Base-by-base conservation (phyloP, 1,140 invertebrate species). In the Matsumurasca onukii region DNA sequence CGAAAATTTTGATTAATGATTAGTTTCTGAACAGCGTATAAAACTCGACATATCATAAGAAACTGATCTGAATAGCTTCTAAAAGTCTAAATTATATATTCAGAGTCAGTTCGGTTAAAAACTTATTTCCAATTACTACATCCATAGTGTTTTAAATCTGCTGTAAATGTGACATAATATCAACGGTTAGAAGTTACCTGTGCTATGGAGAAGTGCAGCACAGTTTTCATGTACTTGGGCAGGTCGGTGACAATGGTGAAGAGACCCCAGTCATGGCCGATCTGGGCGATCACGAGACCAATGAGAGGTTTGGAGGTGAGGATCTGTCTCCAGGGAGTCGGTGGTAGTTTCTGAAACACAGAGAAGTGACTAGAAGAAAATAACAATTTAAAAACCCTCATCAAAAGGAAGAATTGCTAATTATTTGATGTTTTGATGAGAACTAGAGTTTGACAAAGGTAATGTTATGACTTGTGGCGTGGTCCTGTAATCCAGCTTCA, bases 261-360 rank as follows among this genome's bases (percentile, higher is more conserved):
- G 75, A 92, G 91, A 0, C 88, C 91, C 88, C 92, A 96, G 77
- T 94, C 92, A 75, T 93, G 90, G 17, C 90, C 89, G 72, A 93
- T 80, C 76, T 87, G 81, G 17, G 94, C 89, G 63, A 84, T 83
- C 0, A 93, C 81, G 30, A 93, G 77, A 0, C 90, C 90, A 84
- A 89, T 90, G 25, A 92, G 82, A 2, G 91, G 89, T 3, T 82
- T 75, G 24, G 88, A 91, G 22, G 82, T 85, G 0, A 90, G 72
- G 51, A 92, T 84, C 1, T 80, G 76, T 51, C 80, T 78, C 89
- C 89, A 90, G 2, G 89, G 89, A 13, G 82, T 74, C 0, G 65
- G 64, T n/a, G 69, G 57, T 49, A 73, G 34, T 30, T 65, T 62
- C 67, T 71, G 69, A n/a, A n/a, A n/a, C n/a, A n/a, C n/a, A n/a